Base-by-base conservation (phyloP, 1,140 invertebrate species). In the Drosophila kurseongensis region DNA sequence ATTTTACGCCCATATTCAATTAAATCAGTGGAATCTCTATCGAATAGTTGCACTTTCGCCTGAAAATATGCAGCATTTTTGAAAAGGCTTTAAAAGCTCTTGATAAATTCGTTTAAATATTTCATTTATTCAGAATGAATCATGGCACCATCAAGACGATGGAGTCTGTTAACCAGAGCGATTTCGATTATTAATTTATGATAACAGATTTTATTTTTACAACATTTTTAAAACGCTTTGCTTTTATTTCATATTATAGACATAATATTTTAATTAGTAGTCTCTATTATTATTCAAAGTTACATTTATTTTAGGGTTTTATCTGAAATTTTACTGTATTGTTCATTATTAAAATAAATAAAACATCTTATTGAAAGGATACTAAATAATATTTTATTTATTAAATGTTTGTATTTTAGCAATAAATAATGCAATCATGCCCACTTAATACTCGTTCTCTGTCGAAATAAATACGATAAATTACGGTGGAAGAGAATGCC, bases 381-480 rank as follows among this genome's bases (percentile, higher is more conserved):
- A 14, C 5, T 38, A 8, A 32, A 32, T 32, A 27, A 9, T 36
- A 14, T 9, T 50, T 57, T 36, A 51, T 67, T 36, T 7, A 23
- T 71, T 50, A 12, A 45, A n/a, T 57, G 41, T 27, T 40, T 68
- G 10, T 66, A 35, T 27, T 58, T 58, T 71, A 23, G 16, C 65
- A 71, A 71, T 71, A 71, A 71, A 71, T 71, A 71, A 71, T 71
- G 67, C 65, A 55, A n/a, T 27, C n/a, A 27, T 36, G 50, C 50
- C 68, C 63, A 4, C 13, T 18, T 71, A 58, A 71, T 71, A 71
- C 65, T 71, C n/a, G 18, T 10, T 55, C 9, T 68, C n/a, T 45
- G 29, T 69, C 42, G 27, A 71, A 71, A 71, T 71, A 71, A 69
- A 71, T 71, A 71, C 36, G 36, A 69, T 69, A 50, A 42, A 50